phyloP scores from a whole-genome alignment of 2,797 vertebrate species.

The Cygnus olor region DNA sequence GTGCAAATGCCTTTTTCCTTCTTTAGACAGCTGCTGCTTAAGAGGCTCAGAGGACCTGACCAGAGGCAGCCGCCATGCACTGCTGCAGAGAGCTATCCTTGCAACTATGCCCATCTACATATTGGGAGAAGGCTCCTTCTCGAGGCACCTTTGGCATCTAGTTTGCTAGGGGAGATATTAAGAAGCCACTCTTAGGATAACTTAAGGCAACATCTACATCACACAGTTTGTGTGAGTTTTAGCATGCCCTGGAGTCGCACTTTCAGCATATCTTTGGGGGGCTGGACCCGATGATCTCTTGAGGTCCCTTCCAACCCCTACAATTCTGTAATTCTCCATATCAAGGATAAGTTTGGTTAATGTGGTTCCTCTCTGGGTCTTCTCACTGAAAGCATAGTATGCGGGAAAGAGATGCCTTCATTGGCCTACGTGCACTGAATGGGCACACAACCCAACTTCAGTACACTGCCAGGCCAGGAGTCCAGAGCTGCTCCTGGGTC shows the following conservation, averaged over 20 bases:
- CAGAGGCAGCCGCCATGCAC: neutral
- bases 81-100: neutral
- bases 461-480: neutral
- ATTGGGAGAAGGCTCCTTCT: neutral
- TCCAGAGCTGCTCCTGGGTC: neutral
- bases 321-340: neutral
- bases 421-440: neutral
- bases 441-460: fast-evolving
- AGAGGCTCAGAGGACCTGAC: neutral
- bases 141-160: neutral
- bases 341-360: neutral
- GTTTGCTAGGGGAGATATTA: neutral
- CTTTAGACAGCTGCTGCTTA: neutral
- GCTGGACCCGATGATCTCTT: too few species aligned
- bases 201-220: neutral
- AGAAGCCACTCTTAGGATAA: neutral
- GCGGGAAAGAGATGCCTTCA: neutral
- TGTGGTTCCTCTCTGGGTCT: neutral
- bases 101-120: neutral
- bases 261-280: neutral
- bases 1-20: neutral
- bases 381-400: neutral
- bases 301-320: too few species aligned
- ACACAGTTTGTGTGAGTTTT: neutral
- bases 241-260: neutral